Conservation (phyloP, 2,888 invertebrate genomes). For the Notodonta ziczac region DNA sequence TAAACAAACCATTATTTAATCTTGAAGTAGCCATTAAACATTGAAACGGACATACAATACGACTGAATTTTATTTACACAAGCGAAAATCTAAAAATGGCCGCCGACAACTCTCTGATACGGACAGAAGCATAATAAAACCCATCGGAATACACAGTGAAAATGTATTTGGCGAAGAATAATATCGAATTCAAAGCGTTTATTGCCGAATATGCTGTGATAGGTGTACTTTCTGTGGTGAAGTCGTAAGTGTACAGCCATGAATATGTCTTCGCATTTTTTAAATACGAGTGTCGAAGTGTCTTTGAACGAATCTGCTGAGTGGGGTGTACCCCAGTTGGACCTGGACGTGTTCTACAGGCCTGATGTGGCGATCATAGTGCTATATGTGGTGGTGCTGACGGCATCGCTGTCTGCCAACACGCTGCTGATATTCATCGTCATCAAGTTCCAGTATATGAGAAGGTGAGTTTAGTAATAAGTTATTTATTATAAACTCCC, state of each 20-base stretch:
- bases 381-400: slow-evolving; percentile 86
- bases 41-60: slow-evolving; percentile 2
- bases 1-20: slow-evolving; percentile 12
- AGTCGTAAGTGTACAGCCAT: slow-evolving; percentile 13
- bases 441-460: slow-evolving; percentile 89
- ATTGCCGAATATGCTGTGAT: background rate
- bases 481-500: background rate
- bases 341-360: slow-evolving; percentile 70
- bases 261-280: slow-evolving; percentile 22
- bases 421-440: slow-evolving; percentile 88
- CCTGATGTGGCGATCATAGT: slow-evolving; percentile 83
- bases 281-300: slow-evolving; percentile 30
- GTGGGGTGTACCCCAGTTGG: slow-evolving; percentile 54
- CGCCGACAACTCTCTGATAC: background rate
- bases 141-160: background rate
- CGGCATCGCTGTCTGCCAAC: slow-evolving; percentile 87
- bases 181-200: background rate
- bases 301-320: slow-evolving; percentile 53
- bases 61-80: slow-evolving; percentile 13
- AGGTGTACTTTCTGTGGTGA: background rate
- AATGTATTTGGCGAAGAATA: background rate
- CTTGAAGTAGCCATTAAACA: slow-evolving; percentile 11
- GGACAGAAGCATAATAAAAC: background rate
- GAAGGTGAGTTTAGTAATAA: slow-evolving; percentile 84
- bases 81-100: slow-evolving; percentile 21